Evolutionary conservation across 1,140 invertebrate genomes (phyloP), one percentile per base, ranked within the genome.

Genomic region (Drosophila kepulauana): DNA sequence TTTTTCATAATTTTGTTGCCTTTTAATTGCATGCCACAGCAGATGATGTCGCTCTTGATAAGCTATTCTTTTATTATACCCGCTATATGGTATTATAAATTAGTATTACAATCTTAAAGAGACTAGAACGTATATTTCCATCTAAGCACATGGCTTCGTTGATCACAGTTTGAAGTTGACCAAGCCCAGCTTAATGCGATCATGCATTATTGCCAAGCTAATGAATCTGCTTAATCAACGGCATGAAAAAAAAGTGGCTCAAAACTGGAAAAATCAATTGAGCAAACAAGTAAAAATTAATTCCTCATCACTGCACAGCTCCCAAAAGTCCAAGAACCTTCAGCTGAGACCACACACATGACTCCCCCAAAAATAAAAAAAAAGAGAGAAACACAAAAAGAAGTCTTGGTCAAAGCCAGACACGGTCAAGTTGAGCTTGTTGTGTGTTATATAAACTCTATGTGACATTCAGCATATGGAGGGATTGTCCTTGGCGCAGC

Each of bases 271-370:
- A 85, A 88, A 75, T 73, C 84, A 87, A 87, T 87, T 87, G 84
- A 78, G 69, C 84, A 88, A 88, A 88, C 84, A 89, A 89, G 73
- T 84, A 76, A 85, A 88, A 75, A 89, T 88, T 90, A 88, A 88
- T 88, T 89, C 85, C 85, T 63, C 75, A 67, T 81, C 85, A 81
- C 43, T 85, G 85, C 68, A 59, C 78, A 78, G 78, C 58, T 54
- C 66, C 66, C 67, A 73, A 79, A 72, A 69, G 46, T 45, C 54
- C 38, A 79, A 69, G 66, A 86, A 79, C 82, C 66, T 75, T 70
- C 54, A 52, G 56, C 5, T 30, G 38, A 57, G 69, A 71, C 67
- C 70, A 79, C 81, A 84, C 85, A 46, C 73, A 84, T 58, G 78
- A 65, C 54, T 35, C 52, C 57, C 11, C 5, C 58, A 49, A 68